Conservation (phyloP, 1,140 invertebrate genomes). For the Nomia melanderi region DNA sequence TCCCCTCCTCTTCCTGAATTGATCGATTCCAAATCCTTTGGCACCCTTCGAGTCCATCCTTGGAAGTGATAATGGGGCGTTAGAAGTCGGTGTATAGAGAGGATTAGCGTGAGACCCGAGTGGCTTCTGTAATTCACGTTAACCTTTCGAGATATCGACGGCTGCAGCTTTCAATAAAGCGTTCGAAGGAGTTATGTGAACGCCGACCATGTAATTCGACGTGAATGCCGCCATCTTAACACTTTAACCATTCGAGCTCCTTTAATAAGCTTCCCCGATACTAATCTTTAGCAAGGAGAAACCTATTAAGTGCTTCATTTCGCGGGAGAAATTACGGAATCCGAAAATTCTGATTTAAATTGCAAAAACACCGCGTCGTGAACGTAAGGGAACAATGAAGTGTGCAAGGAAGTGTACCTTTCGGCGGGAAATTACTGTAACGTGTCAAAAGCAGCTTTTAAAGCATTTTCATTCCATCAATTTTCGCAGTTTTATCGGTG, state of each 20-base stretch:
- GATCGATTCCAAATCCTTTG: slow-evolving; percentile 55
- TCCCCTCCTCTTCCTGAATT: slow-evolving; percentile 11
- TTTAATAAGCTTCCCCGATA: no score
- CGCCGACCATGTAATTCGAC: background rate
- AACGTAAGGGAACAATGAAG: no score
- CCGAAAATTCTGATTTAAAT: no score
- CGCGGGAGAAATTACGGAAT: no score
- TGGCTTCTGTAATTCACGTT: slow-evolving; percentile 48
- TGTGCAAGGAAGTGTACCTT: no score
- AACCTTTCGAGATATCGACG: slow-evolving; percentile 32
- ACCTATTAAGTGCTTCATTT: no score
- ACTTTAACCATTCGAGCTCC: background rate
- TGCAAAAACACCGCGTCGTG: no score
- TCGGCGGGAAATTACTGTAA: no score
- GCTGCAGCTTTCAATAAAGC: slow-evolving; percentile 44
- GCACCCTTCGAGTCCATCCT: slow-evolving; percentile 23
- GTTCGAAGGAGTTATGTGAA: background rate
- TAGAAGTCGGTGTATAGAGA: slow-evolving; percentile 41
- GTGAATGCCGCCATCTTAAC: background rate
- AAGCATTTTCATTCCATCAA: no score
- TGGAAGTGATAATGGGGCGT: slow-evolving; percentile 27
- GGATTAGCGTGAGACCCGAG: slow-evolving; percentile 32
- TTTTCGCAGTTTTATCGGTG: no score
- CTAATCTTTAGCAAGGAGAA: no score
- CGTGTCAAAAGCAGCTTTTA: no score